Conservation (phyloP, 2,888 invertebrate species). For the Latrodectus elegans region DNA sequence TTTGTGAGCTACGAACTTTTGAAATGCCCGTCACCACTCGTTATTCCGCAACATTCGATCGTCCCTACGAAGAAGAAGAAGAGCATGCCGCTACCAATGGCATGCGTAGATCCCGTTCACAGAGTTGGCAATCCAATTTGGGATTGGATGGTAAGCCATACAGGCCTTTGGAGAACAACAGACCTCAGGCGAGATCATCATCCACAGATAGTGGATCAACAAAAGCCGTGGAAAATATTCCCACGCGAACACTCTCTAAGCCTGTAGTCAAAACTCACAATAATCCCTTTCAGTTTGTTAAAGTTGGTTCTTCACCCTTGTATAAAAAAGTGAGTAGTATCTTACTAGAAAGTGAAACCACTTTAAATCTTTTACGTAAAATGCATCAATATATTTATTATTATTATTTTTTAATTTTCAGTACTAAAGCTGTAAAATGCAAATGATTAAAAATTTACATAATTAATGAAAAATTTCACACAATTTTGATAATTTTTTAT, state of each 20-base stretch:
- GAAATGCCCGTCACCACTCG: slow-evolving; percentile 71
- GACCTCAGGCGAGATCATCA: slow-evolving; percentile 51
- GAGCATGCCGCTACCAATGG: slow-evolving; percentile 12
- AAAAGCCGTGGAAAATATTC: slow-evolving; percentile 72
- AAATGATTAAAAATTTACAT: no score
- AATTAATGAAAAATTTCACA: no score
- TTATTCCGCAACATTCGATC: slow-evolving; percentile 70
- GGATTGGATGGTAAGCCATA: slow-evolving; percentile 26
- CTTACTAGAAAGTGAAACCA: no score
- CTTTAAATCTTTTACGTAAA: neutral
- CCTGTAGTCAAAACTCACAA: slow-evolving; percentile 86
- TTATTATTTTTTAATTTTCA: neutral
- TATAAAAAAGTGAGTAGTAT: slow-evolving; percentile 79
- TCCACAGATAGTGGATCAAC: slow-evolving; percentile 69
- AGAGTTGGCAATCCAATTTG: slow-evolving; percentile 48
- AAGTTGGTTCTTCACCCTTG: slow-evolving; percentile 89
- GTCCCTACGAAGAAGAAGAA: slow-evolving; percentile 70
- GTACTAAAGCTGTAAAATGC: no score
- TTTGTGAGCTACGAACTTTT: no score
- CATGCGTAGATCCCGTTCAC: slow-evolving; percentile 50
- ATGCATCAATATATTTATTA: neutral
- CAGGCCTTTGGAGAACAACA: slow-evolving; percentile 41
- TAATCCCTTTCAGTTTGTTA: slow-evolving; percentile 91
- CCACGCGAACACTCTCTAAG: slow-evolving; percentile 81
- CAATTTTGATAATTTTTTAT: no score